Base-by-base conservation (phyloP, 2,888 invertebrate species). In the Meliscaeva auricollis region DNA sequence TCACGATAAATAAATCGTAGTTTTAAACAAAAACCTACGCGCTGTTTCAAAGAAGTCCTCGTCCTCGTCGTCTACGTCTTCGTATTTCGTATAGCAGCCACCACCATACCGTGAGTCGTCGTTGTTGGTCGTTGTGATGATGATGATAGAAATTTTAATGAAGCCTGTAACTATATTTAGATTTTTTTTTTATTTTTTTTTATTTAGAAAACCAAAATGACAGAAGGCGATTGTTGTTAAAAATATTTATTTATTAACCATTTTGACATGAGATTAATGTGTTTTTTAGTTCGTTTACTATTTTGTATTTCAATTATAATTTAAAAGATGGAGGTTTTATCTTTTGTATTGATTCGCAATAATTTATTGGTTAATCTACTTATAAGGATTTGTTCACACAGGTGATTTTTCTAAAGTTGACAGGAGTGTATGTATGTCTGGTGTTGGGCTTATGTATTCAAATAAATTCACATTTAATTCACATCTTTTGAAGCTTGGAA, bases 191-290 rank as follows among this genome's bases (percentile, higher is more conserved):
- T 41, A 15, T 1, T 46, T 17, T 20, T 20, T 38, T 17, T 17
- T 13, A 68, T 68, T 52, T 46, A 38, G 72, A 68, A 73, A 56
- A 46, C 60, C 35, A 44, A 38, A 54, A 68, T 78, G 76, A 82
- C 81, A 69, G 60, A 83, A 73, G 60, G 78, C 66, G 77, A 77
- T 77, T 72, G 77, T 77, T 83, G 62, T 78, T 78, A 66, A 46
- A 54, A 62, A 62, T 77, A 69, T 83, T 26, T 26, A 26, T 26
- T 77, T 73, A 68, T 38, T 72, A 58, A 58, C 26, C 20, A 11
- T 17, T 72, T 35, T 66, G 72, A 66, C 66, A 52, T 44, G 22
- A 70, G 79, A 80, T 69, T 69, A 80, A 80, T 75, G 32, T 22
- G n/a, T 64, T 15, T 64, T 32, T 46, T 46, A 17, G 0, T 17